A percentile compares a stretch with the other conserved stretches of the same genome.
Conservation (phyloP, 2,797 vertebrate species). For the Arrhamphus sclerolepis region DNA sequence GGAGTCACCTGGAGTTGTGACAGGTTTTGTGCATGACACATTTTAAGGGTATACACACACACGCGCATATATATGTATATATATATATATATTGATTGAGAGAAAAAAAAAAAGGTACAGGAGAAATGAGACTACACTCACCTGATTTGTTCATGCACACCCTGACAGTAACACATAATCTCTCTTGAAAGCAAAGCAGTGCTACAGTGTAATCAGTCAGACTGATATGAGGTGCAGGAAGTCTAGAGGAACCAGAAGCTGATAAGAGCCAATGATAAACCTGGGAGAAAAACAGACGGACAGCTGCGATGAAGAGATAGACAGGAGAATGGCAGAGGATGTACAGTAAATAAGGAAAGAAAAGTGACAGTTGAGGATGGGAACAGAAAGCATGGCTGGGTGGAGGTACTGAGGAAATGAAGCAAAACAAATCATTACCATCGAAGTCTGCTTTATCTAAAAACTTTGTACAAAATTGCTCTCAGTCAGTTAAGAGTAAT, state of each 20-base stretch:
- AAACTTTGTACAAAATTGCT: slow-evolving; percentile 17
- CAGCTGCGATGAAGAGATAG: slow-evolving; percentile 70
- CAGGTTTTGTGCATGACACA: slow-evolving; percentile 32
- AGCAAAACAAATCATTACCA: slow-evolving; percentile 14
- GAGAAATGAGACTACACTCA: slow-evolving; percentile 22
- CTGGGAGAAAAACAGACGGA: slow-evolving; percentile 60
- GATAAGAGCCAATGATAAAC: slow-evolving; percentile 71
- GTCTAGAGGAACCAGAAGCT: slow-evolving; percentile 59
- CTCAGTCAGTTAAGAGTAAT: slow-evolving; percentile 20
- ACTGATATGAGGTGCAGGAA: slow-evolving; percentile 69
- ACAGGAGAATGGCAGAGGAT: slow-evolving; percentile 40
- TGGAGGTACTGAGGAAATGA: slow-evolving; percentile 15
- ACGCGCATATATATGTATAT: no score
- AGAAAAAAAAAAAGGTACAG: neutral
- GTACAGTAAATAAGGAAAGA: slow-evolving; percentile 50
- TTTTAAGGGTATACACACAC: neutral
- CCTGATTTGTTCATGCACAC: slow-evolving; percentile 46
- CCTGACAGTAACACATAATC: slow-evolving; percentile 44
- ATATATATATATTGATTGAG: neutral
- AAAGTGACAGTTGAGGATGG: slow-evolving; percentile 23
- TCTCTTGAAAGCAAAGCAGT: slow-evolving; percentile 45
- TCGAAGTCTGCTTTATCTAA: slow-evolving; percentile 3
- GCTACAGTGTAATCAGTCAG: slow-evolving; percentile 59
- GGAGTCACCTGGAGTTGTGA: slow-evolving; percentile 40
- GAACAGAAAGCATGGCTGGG: slow-evolving; percentile 10